Base-by-base conservation (phyloP, 2,888 invertebrate species). In the Ferdinandea cuprea region DNA sequence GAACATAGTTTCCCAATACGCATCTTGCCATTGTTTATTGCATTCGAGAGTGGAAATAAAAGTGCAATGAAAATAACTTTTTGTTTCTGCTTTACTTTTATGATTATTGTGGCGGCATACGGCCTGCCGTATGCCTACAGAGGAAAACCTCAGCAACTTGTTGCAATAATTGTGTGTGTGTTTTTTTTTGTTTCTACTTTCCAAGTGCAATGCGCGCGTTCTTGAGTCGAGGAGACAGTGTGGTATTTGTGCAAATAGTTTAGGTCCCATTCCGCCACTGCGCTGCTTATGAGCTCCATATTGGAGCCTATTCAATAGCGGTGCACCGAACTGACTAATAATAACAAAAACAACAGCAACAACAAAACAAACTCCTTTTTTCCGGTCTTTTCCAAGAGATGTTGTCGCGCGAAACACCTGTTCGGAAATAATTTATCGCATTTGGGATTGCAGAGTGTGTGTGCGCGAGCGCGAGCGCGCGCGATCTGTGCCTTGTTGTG, bases 351-450 rank as follows among this genome's bases (percentile, higher is more conserved):
- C 25, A 52, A 42, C 63, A 58, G 40, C 25, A 40, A 44, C n/a
- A 40, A 13, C 50, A 52, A 56, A 50, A 44, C 7, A 50, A 83
- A 25, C 68, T 63, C 68, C 56, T 72, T 83, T 83, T 83, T 83
- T 78, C 78, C 72, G 72, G 72, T 63, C 72, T 73, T 78, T 83
- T 63, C 61, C 68, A 5, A 9, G 66, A 83, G 78, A 78, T 83
- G 83, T 83, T 78, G 83, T 83, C 83, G 83, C 78, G 66, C 72
- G 72, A 73, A 78, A 83, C 83, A 83, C 83, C 83, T 83, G 83
- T 83, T 83, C 83, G 72, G 72, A 78, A 83, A 83, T 83, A 83
- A 78, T 83, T 83, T 83, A 83, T 83, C 68, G 83, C 73, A 50
- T 68, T 78, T 78, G 66, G 78, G 30, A 77, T 76, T 71, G 42